Conservation (phyloP, 1,140 invertebrate genomes). For the Drosophila tsacasi region DNA sequence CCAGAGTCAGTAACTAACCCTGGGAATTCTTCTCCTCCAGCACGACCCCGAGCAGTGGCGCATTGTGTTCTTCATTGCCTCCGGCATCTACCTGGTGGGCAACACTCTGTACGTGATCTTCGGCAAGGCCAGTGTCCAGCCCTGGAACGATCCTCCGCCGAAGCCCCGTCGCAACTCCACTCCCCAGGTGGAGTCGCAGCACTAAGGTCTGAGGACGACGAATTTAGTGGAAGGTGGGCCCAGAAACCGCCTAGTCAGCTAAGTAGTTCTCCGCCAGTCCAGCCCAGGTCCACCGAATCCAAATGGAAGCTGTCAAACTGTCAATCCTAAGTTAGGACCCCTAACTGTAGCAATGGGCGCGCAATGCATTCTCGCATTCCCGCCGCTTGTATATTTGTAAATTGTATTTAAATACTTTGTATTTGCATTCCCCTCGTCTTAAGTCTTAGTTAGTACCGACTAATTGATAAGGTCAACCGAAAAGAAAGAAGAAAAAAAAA, state of each 20-base stretch:
- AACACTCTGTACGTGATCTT: constrained; percentile 90
- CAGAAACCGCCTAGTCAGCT: constrained; percentile 64
- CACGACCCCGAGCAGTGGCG: constrained; percentile 88
- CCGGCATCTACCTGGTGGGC: constrained; percentile 89
- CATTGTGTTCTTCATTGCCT: constrained; percentile 91
- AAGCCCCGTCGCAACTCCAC: constrained; percentile 65
- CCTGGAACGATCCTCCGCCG: constrained; percentile 88
- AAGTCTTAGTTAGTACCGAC: constrained; percentile 41
- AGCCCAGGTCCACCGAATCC: constrained; percentile 34
- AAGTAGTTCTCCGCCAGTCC: constrained; percentile 39
- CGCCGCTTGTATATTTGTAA: constrained; percentile 47
- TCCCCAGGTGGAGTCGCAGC: constrained; percentile 69
- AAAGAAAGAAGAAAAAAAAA: not conserved
- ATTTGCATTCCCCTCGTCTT: constrained; percentile 38
- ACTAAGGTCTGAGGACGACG: constrained; percentile 34
- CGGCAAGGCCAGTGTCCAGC: constrained; percentile 87
- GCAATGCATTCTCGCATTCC: constrained; percentile 55
- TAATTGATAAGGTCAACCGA: constrained; percentile 34
- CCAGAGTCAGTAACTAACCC: not conserved
- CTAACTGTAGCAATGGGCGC: constrained; percentile 17
- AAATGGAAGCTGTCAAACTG: constrained; percentile 1
- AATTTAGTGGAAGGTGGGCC: constrained; percentile 23
- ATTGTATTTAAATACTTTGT: constrained; percentile 55
- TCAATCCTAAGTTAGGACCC: constrained; percentile 26
- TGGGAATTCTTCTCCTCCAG: constrained; percentile 68